Percentiles rank a stretch among this genome's conserved stretches.
These are phyloP conservation scores for Falcunculus frontatus DNA, from an alignment of 2,113 vertebrate genomes.

Conservation along the genomic window DNA sequence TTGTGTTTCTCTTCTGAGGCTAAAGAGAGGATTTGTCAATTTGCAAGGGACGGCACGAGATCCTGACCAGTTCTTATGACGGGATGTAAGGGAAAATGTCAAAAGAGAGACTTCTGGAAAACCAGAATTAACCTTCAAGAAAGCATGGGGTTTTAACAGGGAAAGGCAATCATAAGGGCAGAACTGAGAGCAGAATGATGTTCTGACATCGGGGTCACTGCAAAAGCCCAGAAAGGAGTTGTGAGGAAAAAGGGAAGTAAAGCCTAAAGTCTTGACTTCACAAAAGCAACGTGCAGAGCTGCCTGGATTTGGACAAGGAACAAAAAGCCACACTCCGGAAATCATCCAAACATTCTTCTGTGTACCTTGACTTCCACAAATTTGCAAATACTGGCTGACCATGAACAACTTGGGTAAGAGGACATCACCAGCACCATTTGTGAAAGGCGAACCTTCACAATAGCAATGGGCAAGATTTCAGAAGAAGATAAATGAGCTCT, in stretches of 20 bases:
- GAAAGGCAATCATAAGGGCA: neutral
- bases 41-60: neutral
- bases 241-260: neutral
- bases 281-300: neutral
- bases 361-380: neutral
- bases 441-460: neutral
- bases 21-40: neutral
- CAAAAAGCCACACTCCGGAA: neutral
- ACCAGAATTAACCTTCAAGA: neutral
- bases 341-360: neutral
- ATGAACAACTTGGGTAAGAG: neutral
- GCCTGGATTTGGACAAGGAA: neutral
- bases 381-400: neutral
- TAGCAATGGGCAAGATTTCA: neutral
- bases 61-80: neutral
- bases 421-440: neutral
- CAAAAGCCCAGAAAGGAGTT: neutral
- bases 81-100: neutral
- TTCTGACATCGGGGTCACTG: neutral
- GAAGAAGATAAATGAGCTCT: slow-evolving; percentile 1
- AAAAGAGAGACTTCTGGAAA: neutral
- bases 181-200: neutral
- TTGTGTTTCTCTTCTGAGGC: neutral
- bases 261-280: neutral
- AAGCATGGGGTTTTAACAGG: neutral